Evolutionary conservation across 2,113 vertebrate species (phyloP).

Genomic region (Nyctibius bracteatus): DNA sequence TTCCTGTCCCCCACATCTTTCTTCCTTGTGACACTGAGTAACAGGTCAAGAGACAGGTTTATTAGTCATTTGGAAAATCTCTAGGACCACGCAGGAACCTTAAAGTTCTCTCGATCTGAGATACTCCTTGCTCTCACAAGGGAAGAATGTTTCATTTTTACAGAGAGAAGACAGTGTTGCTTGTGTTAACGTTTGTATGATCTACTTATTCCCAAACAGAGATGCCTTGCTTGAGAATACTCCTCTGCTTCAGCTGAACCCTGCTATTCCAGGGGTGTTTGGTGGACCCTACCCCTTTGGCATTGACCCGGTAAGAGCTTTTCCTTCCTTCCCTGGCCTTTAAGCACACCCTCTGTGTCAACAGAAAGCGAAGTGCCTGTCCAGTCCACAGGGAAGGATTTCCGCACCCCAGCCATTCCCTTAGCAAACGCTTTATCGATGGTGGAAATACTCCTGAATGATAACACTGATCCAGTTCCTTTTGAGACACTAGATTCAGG

Average conservation of each 20-base stretch:
- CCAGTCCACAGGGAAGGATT: background rate
- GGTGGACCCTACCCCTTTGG: slow-evolving; percentile 93
- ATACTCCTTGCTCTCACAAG: background rate
- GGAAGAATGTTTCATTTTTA: background rate
- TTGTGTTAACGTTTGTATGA: background rate
- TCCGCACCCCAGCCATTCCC: background rate
- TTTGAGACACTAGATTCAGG: background rate
- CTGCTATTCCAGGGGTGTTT: slow-evolving; percentile 85
- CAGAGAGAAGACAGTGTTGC: background rate
- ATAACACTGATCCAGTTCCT: background rate
- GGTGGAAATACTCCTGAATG: rapidly evolving
- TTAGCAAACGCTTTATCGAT: background rate
- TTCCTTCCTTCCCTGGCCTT: background rate
- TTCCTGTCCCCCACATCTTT: background rate
- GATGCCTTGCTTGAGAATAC: slow-evolving; percentile 72
- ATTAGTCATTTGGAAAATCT: background rate
- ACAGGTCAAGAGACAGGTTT: background rate
- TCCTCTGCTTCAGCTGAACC: slow-evolving; percentile 85
- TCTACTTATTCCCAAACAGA: slow-evolving; percentile 50
- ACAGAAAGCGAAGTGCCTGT: background rate
- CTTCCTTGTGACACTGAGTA: background rate
- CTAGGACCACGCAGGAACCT: background rate
- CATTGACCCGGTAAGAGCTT: slow-evolving; percentile 88
- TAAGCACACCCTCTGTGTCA: background rate
- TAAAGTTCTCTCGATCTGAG: background rate